Base-by-base conservation (phyloP, 2,888 invertebrate species). In the Pammene aurita region DNA sequence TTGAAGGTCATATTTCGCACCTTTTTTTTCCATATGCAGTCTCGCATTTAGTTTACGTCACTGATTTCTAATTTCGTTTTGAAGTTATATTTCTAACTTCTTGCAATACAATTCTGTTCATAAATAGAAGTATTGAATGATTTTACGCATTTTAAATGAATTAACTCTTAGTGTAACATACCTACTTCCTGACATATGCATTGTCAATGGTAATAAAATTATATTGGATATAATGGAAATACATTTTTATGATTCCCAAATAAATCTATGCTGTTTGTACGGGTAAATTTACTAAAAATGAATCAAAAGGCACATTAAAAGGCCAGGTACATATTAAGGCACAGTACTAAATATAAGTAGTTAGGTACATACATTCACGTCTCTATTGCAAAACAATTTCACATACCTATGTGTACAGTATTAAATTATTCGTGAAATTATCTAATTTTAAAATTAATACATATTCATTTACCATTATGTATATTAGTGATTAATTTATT, bases 321-420 rank as follows among this genome's bases (percentile, higher is more conserved):
- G 84, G 83, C 83, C 76, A 79, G 78, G 77, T 80, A 81, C 78
- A 74, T 69, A 44, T 54, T 81, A 85, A 85, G 85, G 85, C 85
- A 85, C 85, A 77, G 76, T 76, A 75, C 70, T 76, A 76, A 72
- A 70, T 71, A 74, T 74, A 73, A 74, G 72, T 75, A 75, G 71
- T 66, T 54, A 55, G 75, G 72, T 75, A 75, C 71, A 65, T 26
- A 26, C 26, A 26, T 58, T 38, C 34, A 16, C 50, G n/a, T 60
- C 58, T 54, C 64, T 77, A 79, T 81, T 83, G 83, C 82, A 80
- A 80, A 79, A 78, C 63, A 75, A 74, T 75, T 73, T 35, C 67
- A 50, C 34, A 66, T 72, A 62, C 62, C 41, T 63, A 57, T 18
- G 65, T 48, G 64, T 65, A 60, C 46, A 54, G 26, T 52, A 63